Percentiles rank a stretch among this genome's conserved stretches.
Evolutionary conservation across 1,140 invertebrate genomes (phyloP).

Genomic region (Gryon sp.): DNA sequence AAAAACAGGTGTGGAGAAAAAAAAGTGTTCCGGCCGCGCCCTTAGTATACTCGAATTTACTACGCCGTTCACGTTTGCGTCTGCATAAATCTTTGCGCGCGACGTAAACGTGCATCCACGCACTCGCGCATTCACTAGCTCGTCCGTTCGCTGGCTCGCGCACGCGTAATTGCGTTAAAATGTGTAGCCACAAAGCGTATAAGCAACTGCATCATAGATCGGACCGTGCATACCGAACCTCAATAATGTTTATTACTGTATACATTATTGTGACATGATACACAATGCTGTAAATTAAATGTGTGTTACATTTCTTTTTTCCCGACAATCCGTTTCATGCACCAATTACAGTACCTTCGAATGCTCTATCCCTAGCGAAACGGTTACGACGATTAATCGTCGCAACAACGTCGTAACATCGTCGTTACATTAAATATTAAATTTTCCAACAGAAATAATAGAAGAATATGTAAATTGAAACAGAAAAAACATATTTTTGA

Average conservation of each 20-base stretch:
- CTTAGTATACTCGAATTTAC: slow-evolving; percentile 68
- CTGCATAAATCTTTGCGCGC: slow-evolving; percentile 67
- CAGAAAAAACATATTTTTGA: no score
- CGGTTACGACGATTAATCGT: no score
- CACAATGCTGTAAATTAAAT: slow-evolving; percentile 47
- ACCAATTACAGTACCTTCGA: no score
- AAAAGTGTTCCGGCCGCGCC: slow-evolving; percentile 66
- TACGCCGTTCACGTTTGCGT: slow-evolving; percentile 71
- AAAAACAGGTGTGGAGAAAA: slow-evolving; percentile 36
- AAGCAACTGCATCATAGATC: slow-evolving; percentile 11
- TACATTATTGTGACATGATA: slow-evolving; percentile 35
- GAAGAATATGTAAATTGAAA: no score
- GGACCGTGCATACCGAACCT: neutral
- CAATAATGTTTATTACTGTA: slow-evolving; percentile 25
- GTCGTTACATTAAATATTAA: no score
- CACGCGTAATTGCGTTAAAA: slow-evolving; percentile 51
- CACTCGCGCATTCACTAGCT: slow-evolving; percentile 43
- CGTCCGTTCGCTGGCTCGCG: slow-evolving; percentile 32
- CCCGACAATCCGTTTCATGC: slow-evolving; percentile 22
- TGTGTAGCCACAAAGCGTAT: slow-evolving; percentile 31
- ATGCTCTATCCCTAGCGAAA: no score
- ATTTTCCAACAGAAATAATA: no score
- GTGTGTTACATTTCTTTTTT: slow-evolving; percentile 20
- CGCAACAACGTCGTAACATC: no score
- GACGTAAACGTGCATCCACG: slow-evolving; percentile 62